These are phyloP conservation scores for Cyphomyrmex costatus DNA, from an alignment of 1,140 invertebrate species.

Conservation along the genomic window DNA sequence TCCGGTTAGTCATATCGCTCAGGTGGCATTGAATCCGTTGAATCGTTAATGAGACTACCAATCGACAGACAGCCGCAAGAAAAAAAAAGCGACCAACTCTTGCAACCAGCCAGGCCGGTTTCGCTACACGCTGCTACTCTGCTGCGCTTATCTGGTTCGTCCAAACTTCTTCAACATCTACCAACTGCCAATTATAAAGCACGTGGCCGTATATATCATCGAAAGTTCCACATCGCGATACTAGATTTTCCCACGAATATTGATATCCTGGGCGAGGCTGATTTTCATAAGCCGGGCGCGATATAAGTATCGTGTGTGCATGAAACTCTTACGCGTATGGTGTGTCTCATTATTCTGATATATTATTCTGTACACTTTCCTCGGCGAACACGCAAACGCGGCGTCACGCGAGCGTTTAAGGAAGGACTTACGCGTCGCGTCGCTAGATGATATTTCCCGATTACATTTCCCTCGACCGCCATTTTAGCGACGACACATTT, in stretches of 20 bases:
- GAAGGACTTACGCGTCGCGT: conserved; percentile 48
- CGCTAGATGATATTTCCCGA: conserved; percentile 54
- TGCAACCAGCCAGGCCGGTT: conserved; percentile 73
- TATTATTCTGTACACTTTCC: conserved; percentile 39
- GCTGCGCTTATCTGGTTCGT: conserved; percentile 24
- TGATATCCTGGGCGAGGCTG: conserved; percentile 9
- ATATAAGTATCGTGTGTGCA: neutral
- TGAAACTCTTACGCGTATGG: conserved; percentile 19
- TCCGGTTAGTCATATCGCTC: conserved; percentile 72
- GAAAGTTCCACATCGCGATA: conserved; percentile 23
- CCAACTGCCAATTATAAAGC: conserved; percentile 25
- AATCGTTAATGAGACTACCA: conserved; percentile 75
- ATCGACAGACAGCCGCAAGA: conserved; percentile 61
- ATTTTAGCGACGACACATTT: conserved; percentile 67
- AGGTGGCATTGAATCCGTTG: conserved; percentile 69
- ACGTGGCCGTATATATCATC: conserved; percentile 50
- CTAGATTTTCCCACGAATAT: conserved; percentile 45
- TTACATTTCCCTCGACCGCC: conserved; percentile 44
- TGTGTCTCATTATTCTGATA: conserved; percentile 43
- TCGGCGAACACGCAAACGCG: conserved; percentile 33
- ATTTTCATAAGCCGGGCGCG: conserved; percentile 44
- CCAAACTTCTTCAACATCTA: conserved; percentile 41
- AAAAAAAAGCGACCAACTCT: conserved; percentile 20
- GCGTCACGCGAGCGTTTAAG: conserved; percentile 43
- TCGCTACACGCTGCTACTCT: conserved; percentile 8